Conservation (phyloP, 1,140 invertebrate genomes). For the Brachionus rotundiformis region DNA sequence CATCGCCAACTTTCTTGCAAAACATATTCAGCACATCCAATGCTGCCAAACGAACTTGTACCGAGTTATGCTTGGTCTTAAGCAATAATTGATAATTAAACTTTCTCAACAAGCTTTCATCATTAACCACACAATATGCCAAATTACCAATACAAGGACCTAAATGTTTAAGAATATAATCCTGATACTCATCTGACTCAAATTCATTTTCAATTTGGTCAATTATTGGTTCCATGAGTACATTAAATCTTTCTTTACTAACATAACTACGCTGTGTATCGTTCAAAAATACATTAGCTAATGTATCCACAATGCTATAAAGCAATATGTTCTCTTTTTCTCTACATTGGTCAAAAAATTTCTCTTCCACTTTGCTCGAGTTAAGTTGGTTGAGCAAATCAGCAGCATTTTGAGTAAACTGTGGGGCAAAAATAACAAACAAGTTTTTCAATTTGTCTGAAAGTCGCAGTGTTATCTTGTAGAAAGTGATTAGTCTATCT, state of each 20-base stretch:
- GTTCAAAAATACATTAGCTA: conserved; percentile 67
- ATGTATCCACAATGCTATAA: conserved; percentile 27
- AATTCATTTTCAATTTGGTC: conserved; percentile 82
- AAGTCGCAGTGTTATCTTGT: conserved; percentile 62
- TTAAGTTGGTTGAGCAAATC: conserved; percentile 67
- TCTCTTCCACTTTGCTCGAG: neutral
- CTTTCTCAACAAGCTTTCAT: conserved; percentile 82
- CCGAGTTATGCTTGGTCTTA: conserved; percentile 76
- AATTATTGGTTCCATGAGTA: conserved; percentile 79
- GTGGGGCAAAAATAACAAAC: conserved; percentile 82
- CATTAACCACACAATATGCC: conserved; percentile 72
- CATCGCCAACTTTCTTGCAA: conserved; percentile 62
- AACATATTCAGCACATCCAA: conserved; percentile 61
- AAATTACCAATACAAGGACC: conserved; percentile 79
- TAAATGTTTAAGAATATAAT: conserved; percentile 70
- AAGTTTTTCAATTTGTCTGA: conserved; percentile 80
- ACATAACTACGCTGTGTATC: conserved; percentile 75
- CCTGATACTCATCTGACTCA: conserved; percentile 69
- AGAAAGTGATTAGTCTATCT: conserved; percentile 75
- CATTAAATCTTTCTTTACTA: conserved; percentile 79
- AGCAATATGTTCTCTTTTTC: conserved; percentile 55
- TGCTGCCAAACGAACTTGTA: conserved; percentile 62
- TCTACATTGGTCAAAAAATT: neutral
- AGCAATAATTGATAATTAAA: conserved; percentile 83
- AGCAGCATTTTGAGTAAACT: conserved; percentile 78